These are phyloP conservation scores for Resseliella maxima DNA, from an alignment of 2,888 invertebrate genomes.

Conservation along the genomic window DNA sequence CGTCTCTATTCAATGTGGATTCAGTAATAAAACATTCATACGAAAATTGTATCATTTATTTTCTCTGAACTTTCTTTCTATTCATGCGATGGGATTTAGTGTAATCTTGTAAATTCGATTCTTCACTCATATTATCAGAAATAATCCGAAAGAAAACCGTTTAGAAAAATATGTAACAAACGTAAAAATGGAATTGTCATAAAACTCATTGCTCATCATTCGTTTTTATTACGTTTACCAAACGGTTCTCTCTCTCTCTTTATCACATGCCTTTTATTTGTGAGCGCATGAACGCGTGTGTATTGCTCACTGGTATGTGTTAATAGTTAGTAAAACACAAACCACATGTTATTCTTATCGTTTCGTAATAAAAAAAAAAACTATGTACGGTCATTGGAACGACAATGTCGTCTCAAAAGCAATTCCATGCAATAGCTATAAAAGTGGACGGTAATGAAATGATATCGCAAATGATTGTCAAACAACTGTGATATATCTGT, in stretches of 20 bases:
- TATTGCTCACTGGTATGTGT: not conserved
- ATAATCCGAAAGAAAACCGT: no score
- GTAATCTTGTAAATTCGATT: not conserved
- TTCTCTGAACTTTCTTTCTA: not conserved
- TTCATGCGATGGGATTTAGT: not conserved
- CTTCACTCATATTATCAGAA: not conserved
- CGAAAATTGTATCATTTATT: not conserved
- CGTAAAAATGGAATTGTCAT: not conserved
- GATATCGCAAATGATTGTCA: not conserved
- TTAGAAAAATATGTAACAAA: not conserved
- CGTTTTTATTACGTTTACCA: not conserved
- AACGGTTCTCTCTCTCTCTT: not conserved
- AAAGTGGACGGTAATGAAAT: conserved; percentile 43
- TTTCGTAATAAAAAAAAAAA: conserved; percentile 9
- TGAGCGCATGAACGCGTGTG: not conserved
- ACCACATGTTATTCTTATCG: not conserved
- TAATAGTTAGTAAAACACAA: not conserved
- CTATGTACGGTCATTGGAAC: not conserved
- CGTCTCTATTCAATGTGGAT: not conserved
- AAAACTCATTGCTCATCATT: conserved; percentile 33
- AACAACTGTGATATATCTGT: not conserved
- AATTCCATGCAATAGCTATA: not conserved
- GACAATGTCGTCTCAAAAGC: not conserved
- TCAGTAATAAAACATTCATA: not conserved
- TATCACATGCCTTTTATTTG: not conserved